Conservation (phyloP, 2,888 invertebrate species). For the Phlogophora meticulosa region DNA sequence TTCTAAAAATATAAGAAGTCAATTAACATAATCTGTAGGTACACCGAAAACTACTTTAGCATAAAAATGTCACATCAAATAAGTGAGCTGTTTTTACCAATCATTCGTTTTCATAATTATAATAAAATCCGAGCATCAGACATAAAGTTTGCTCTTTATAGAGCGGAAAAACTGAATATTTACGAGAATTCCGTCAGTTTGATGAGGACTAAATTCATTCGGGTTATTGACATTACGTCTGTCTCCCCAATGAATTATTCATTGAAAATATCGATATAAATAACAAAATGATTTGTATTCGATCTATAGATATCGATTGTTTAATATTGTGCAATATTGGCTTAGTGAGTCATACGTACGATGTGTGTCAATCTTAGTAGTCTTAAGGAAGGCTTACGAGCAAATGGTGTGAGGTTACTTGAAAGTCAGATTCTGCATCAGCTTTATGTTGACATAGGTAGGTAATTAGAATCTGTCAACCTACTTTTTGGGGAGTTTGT, state of each 20-base stretch:
- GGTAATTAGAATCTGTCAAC: constrained; percentile 1
- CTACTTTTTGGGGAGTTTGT: neutral
- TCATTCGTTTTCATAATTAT: constrained; percentile 51
- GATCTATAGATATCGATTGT: constrained; percentile 31
- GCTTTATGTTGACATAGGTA: too few species aligned
- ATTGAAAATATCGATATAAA: constrained; percentile 48
- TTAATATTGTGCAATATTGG: constrained; percentile 43
- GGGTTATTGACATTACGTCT: constrained; percentile 64
- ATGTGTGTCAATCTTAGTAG: constrained; percentile 17
- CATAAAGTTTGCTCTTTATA: constrained; percentile 43
- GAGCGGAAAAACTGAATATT: constrained; percentile 60
- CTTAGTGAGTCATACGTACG: constrained; percentile 30
- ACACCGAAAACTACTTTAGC: constrained; percentile 26
- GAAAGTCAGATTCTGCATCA: constrained; percentile 3
- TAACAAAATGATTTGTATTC: constrained; percentile 33
- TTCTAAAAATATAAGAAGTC: neutral
- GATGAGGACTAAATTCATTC: constrained; percentile 54
- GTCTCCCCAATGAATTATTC: constrained; percentile 64
- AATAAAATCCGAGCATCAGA: constrained; percentile 47
- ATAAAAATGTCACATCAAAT: constrained; percentile 24
- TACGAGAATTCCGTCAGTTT: constrained; percentile 57
- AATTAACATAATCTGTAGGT: neutral
- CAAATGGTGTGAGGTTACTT: constrained; percentile 1
- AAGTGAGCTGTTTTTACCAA: constrained; percentile 37
- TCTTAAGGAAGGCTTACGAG: constrained; percentile 10